Evolutionary conservation across 2,888 invertebrate species (phyloP).

Genomic region (Brachylomia viminalis): DNA sequence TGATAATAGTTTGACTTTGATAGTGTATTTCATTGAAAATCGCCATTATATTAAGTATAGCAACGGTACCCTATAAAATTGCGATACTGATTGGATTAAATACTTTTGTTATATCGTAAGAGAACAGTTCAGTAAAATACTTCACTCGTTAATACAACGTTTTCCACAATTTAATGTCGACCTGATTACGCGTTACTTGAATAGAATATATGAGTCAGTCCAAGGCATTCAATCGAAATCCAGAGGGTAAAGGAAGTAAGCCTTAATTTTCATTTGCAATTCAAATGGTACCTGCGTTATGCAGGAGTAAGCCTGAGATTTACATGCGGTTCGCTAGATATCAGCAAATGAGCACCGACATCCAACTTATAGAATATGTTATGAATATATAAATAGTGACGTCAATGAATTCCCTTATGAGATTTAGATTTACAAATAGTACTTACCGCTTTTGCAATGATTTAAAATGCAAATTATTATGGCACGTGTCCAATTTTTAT

Average conservation of each 20-base stretch:
- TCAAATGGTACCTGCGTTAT: slow-evolving; percentile 75
- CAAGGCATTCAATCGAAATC: slow-evolving; percentile 53
- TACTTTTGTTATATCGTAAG: neutral
- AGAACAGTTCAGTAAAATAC: neutral
- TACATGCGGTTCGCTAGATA: slow-evolving; percentile 66
- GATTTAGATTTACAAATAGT: slow-evolving; percentile 48
- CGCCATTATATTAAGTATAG: neutral
- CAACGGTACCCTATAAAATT: neutral
- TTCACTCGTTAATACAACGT: neutral
- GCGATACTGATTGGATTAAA: neutral
- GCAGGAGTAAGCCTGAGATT: slow-evolving; percentile 72
- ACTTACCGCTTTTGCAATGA: slow-evolving; percentile 24
- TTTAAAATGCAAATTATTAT: slow-evolving; percentile 51
- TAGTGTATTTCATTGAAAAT: neutral
- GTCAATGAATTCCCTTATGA: slow-evolving; percentile 40
- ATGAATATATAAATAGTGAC: slow-evolving; percentile 33
- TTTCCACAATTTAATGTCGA: no score
- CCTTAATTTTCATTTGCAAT: slow-evolving; percentile 79
- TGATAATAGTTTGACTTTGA: slow-evolving; percentile 2
- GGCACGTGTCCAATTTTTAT: slow-evolving; percentile 47
- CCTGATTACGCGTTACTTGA: slow-evolving; percentile 28
- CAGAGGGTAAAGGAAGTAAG: slow-evolving; percentile 55
- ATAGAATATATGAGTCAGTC: slow-evolving; percentile 49
- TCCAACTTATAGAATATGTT: slow-evolving; percentile 52
- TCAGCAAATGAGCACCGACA: slow-evolving; percentile 51